phyloP scores from a whole-genome alignment of 2,113 vertebrate species.

The Rhea americana region DNA sequence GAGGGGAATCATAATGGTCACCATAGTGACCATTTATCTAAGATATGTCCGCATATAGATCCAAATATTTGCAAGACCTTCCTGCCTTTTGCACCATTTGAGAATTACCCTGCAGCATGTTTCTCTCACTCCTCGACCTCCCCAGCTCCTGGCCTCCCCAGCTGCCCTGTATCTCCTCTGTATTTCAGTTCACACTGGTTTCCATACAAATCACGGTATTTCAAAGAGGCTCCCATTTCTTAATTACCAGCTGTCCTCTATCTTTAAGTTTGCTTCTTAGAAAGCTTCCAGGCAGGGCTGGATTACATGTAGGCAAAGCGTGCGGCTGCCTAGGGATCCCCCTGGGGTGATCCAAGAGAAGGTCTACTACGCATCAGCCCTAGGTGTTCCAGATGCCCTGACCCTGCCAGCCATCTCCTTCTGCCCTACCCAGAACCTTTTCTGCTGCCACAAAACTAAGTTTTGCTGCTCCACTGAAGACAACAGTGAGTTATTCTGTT shows the following conservation, averaged over 20 bases:
- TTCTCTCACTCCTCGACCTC: not conserved
- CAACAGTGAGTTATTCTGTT: not conserved
- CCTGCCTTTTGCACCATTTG: not conserved
- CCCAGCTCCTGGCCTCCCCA: not conserved
- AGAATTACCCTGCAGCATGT: not conserved
- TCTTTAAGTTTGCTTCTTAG: not conserved
- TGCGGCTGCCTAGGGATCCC: not conserved
- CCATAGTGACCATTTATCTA: not conserved
- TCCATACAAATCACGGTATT: not conserved
- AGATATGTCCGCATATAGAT: not conserved
- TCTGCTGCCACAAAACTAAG: not conserved
- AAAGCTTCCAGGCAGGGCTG: not conserved
- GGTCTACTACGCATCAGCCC: rapidly evolving
- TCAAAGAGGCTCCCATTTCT: not conserved
- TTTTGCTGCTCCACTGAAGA: not conserved
- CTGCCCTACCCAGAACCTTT: not conserved
- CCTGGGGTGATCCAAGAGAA: not conserved
- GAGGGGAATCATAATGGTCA: not conserved
- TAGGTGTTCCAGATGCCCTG: rapidly evolving
- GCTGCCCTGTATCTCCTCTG: not conserved
- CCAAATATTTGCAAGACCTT: not conserved
- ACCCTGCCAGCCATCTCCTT: not conserved
- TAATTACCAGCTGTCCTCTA: not conserved
- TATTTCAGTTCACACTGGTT: not conserved
- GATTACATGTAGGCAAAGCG: not conserved